phyloP scores from a whole-genome alignment of 2,888 invertebrate species.

The Onthophagus sagittarius region DNA sequence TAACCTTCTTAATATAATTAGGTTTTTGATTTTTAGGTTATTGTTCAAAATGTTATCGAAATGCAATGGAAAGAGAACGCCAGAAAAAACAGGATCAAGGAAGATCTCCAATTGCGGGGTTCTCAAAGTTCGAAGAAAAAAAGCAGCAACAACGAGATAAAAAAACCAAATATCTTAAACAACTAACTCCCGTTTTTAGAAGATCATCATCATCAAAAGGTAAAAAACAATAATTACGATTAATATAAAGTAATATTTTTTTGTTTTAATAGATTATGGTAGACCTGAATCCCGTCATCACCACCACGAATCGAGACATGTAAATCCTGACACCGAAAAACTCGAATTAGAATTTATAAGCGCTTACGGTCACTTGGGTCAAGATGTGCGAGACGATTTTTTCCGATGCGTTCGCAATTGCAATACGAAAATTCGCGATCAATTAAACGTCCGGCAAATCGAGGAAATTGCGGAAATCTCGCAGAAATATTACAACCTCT shows the following conservation, averaged over 20 bases:
- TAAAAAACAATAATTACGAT: conserved; percentile 33
- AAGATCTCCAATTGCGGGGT: conserved; percentile 54
- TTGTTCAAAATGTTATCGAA: conserved; percentile 94
- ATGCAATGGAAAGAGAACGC: conserved; percentile 63
- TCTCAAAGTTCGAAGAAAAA: conserved; percentile 84
- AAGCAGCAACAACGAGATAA: conserved; percentile 69
- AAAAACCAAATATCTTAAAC: conserved; percentile 69
- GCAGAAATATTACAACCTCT: conserved; percentile 85
- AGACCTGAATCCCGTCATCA: conserved; percentile 40
- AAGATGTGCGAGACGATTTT: conserved; percentile 58
- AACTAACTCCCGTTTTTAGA: conserved; percentile 66
- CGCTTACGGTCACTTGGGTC: conserved; percentile 47
- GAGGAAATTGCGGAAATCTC: conserved; percentile 87
- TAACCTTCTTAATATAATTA: neutral
- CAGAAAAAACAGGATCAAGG: conserved; percentile 46
- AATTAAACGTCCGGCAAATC: conserved; percentile 58
- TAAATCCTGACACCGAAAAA: conserved; percentile 53
- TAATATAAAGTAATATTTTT: neutral
- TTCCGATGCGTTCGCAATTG: conserved; percentile 66
- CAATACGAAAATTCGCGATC: conserved; percentile 60
- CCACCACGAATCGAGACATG: conserved; percentile 44
- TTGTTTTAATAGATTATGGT: conserved; percentile 42
- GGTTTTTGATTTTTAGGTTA: conserved; percentile 54
- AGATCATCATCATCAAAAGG: conserved; percentile 64
- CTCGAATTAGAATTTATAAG: conserved; percentile 46